phyloP scores from a whole-genome alignment of 2,888 invertebrate genomes.

The Rapana venosa region DNA sequence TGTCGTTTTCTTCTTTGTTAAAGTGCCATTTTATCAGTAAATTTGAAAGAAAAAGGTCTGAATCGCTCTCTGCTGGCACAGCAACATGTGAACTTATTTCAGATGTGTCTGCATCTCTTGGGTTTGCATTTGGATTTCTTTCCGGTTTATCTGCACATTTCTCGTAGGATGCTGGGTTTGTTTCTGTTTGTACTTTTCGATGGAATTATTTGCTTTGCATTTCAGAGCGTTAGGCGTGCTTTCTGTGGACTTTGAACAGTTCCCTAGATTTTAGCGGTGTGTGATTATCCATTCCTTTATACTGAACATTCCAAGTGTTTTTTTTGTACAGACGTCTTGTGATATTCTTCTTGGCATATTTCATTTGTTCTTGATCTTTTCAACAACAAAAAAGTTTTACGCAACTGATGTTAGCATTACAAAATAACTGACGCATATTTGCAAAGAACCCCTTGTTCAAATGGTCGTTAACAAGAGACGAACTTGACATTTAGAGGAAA shows the following conservation, averaged over 20 bases:
- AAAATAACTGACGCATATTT: no score
- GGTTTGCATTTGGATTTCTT: neutral
- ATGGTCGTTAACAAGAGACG: no score
- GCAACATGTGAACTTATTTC: neutral
- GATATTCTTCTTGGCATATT: neutral
- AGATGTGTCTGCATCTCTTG: neutral
- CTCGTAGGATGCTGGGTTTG: neutral
- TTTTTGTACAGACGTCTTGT: neutral
- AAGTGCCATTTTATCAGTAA: conserved; percentile 16
- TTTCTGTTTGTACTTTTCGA: neutral
- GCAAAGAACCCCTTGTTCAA: no score
- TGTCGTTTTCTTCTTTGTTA: neutral
- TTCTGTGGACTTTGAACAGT: neutral
- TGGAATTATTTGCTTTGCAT: neutral
- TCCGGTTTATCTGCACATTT: neutral
- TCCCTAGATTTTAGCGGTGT: neutral
- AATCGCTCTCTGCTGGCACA: neutral
- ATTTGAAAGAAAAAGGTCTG: neutral
- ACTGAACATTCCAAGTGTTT: neutral
- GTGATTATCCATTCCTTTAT: neutral
- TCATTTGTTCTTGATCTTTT: neutral
- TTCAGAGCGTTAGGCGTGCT: neutral
- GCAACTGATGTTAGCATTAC: no score
- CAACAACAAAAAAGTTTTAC: neutral
- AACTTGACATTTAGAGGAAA: no score